phyloP scores from a whole-genome alignment of 2,888 invertebrate species.

The Scaptomyza flava region DNA sequence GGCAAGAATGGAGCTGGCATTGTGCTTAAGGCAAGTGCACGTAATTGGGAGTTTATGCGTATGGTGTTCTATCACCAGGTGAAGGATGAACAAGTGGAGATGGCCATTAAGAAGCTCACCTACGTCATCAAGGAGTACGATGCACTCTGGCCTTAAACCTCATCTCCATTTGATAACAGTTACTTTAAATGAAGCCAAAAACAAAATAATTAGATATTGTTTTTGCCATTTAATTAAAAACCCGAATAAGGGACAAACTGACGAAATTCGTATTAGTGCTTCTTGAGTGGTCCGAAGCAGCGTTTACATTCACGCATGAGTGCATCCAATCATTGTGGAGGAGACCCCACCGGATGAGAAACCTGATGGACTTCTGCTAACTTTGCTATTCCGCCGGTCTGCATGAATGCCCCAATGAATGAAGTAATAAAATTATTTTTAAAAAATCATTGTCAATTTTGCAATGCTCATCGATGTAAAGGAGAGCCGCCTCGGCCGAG shows the following conservation, averaged over 20 bases:
- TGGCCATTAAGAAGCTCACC: slow-evolving; percentile 89
- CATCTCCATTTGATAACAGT: not conserved
- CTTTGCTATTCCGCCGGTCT: slow-evolving; percentile 38
- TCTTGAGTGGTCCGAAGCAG: slow-evolving; percentile 60
- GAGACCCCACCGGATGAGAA: slow-evolving; percentile 11
- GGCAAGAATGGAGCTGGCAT: slow-evolving; percentile 82
- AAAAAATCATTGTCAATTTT: slow-evolving; percentile 75
- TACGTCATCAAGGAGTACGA: slow-evolving; percentile 89
- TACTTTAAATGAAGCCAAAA: slow-evolving; percentile 1
- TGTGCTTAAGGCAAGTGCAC: slow-evolving; percentile 87
- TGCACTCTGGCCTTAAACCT: slow-evolving; percentile 49
- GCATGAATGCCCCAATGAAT: slow-evolving; percentile 65
- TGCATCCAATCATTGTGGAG: slow-evolving; percentile 55
- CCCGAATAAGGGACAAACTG: slow-evolving; percentile 37
- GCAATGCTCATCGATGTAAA: slow-evolving; percentile 76
- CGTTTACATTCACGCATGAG: slow-evolving; percentile 74
- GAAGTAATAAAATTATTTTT: slow-evolving; percentile 78
- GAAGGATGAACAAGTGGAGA: slow-evolving; percentile 87
- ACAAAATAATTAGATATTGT: slow-evolving; percentile 35
- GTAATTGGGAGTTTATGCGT: slow-evolving; percentile 87
- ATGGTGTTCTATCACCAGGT: slow-evolving; percentile 91
- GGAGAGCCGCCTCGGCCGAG: slow-evolving; percentile 25
- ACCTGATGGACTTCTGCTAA: slow-evolving; percentile 55
- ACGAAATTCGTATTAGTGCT: slow-evolving; percentile 66
- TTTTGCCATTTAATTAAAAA: slow-evolving; percentile 70